phyloP scores from a whole-genome alignment of 2,888 invertebrate species.

The Carabus problematicus region DNA sequence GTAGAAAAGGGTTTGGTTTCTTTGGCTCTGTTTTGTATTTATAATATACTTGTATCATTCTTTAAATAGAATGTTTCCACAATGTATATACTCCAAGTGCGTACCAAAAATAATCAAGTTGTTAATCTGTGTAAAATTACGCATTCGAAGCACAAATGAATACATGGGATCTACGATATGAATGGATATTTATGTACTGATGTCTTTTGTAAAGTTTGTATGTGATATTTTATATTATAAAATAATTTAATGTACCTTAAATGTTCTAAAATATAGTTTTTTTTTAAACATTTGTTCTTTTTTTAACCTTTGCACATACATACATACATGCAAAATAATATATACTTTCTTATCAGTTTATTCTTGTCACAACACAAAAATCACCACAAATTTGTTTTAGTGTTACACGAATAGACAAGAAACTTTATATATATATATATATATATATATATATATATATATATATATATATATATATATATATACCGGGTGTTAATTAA shows the following conservation, averaged over 20 bases:
- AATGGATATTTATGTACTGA: not conserved
- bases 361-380: not conserved
- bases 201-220: conserved; percentile 1
- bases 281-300: not conserved
- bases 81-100: conserved; percentile 4
- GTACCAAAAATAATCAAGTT: conserved; percentile 15
- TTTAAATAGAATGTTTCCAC: conserved; percentile 20
- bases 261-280: not conserved
- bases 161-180: not conserved
- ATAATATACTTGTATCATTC: not conserved
- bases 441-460: too few relatives aligned
- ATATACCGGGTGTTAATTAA: too few relatives aligned
- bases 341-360: not conserved
- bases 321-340: not conserved
- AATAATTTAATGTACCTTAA: conserved; percentile 7
- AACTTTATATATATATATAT: too few relatives aligned
- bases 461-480: too few relatives aligned
- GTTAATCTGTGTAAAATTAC: not conserved
- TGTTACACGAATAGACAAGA: not conserved
- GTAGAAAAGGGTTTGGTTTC: not conserved
- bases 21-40: not conserved
- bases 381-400: not conserved
- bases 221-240: conserved; percentile 1
- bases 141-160: not conserved
- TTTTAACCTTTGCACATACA: not conserved